phyloP scores from a whole-genome alignment of 1,140 invertebrate genomes.

The Idris sp. region DNA sequence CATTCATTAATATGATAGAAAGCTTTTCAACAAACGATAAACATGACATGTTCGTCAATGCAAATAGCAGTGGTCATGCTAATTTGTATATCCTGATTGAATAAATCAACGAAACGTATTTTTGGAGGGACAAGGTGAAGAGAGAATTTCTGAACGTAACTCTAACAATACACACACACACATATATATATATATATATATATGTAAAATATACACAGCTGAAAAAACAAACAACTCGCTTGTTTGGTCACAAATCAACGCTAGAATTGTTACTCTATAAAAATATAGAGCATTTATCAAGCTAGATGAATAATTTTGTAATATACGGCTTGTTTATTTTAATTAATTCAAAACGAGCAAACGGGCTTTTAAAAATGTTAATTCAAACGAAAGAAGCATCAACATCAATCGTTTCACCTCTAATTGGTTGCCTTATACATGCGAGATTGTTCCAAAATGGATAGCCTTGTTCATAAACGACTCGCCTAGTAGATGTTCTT shows the following conservation, averaged over 20 bases:
- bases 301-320: too few species aligned
- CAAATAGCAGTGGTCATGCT: constrained; percentile 61
- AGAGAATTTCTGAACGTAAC: constrained; percentile 45
- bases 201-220: constrained; percentile 16
- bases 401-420: constrained; percentile 14
- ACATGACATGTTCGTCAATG: constrained; percentile 49
- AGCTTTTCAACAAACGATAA: constrained; percentile 39
- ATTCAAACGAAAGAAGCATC: constrained; percentile 15
- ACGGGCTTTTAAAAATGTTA: constrained; percentile 20
- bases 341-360: constrained; percentile 8
- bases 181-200: constrained; percentile 27
- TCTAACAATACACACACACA: constrained; percentile 15
- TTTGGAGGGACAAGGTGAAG: constrained; percentile 55
- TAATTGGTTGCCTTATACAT: constrained; percentile 34
- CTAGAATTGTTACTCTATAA: constrained; percentile 25
- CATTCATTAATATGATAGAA: constrained; percentile 30
- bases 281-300: too few species aligned
- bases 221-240: constrained; percentile 51
- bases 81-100: constrained; percentile 69
- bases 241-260: constrained; percentile 26
- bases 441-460: constrained; percentile 32
- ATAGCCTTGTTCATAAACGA: constrained; percentile 19
- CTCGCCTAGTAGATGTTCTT: constrained; percentile 8
- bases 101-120: constrained; percentile 69
- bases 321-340: constrained; percentile 12